Percentiles rank a stretch among this genome's conserved stretches.
These are phyloP conservation scores for Spicauda simplicius DNA, from an alignment of 2,888 invertebrate genomes.

Conservation along the genomic window DNA sequence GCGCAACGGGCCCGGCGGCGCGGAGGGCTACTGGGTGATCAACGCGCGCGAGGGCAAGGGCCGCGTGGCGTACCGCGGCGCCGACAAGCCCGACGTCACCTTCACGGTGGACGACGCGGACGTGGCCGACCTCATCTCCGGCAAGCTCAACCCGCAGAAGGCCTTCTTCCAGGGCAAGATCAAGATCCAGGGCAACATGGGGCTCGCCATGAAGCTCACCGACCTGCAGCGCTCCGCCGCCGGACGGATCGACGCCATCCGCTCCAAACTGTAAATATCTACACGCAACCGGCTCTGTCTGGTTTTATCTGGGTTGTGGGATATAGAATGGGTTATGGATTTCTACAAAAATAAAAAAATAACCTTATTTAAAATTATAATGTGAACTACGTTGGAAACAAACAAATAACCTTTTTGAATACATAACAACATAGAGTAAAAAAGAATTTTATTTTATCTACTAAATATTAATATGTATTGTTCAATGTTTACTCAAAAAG, in stretches of 20 bases:
- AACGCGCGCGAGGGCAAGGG: constrained; percentile 96
- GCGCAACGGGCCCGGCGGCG: constrained; percentile 90
- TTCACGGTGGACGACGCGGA: constrained; percentile 96
- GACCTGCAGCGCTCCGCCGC: constrained; percentile 91
- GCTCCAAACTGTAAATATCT: constrained; percentile 88
- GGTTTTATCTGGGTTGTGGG: constrained; percentile 42
- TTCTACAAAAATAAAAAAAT: constrained; percentile 10
- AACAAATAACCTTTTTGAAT: too few species aligned
- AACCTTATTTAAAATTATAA: background rate
- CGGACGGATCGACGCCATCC: constrained; percentile 89
- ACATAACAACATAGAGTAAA: background rate
- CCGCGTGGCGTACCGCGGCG: constrained; percentile 91
- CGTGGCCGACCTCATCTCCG: constrained; percentile 93
- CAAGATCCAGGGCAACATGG: constrained; percentile 98
- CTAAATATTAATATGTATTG: background rate
- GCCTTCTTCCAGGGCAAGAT: constrained; percentile 98
- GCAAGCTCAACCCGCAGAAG: constrained; percentile 97
- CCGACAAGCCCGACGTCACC: constrained; percentile 94
- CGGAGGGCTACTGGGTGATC: constrained; percentile 95
- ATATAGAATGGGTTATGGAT: constrained; percentile 32
- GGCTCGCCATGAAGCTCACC: constrained; percentile 96
- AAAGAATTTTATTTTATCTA: background rate
- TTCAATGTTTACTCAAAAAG: background rate
- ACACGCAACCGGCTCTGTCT: constrained; percentile 40
- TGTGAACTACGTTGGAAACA: too few species aligned